phyloP scores from a whole-genome alignment of 2,797 vertebrate genomes.

The Mallotus villosus region DNA sequence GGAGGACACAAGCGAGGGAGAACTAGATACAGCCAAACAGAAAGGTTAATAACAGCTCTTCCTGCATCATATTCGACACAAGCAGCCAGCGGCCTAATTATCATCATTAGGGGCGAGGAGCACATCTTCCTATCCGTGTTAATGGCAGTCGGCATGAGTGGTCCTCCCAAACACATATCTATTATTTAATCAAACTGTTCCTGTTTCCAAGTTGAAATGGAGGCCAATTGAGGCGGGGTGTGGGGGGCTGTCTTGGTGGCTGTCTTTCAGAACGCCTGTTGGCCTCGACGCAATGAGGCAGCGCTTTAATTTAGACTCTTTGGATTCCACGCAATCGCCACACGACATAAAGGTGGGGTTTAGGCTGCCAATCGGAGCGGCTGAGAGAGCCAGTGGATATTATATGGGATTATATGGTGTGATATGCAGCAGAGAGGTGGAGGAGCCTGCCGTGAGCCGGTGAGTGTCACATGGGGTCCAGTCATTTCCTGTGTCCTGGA shows the following conservation, averaged over 20 bases:
- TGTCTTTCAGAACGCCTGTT: slow-evolving; percentile 59
- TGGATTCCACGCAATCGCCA: slow-evolving; percentile 70
- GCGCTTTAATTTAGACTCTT: slow-evolving; percentile 75
- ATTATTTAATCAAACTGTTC: slow-evolving; percentile 99
- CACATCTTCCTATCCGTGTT: slow-evolving; percentile 94
- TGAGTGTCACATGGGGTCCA: not conserved
- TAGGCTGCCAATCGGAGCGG: slow-evolving; percentile 71
- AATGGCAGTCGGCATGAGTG: slow-evolving; percentile 89
- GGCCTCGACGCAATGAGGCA: slow-evolving; percentile 71
- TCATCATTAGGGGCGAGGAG: slow-evolving; percentile 93
- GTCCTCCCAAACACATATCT: slow-evolving; percentile 91
- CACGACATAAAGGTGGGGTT: slow-evolving; percentile 75
- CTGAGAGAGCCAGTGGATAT: slow-evolving; percentile 66
- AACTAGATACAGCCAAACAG: slow-evolving; percentile 67
- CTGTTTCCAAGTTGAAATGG: slow-evolving; percentile 67
- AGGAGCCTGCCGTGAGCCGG: slow-evolving; percentile 39
- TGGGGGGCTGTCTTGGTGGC: slow-evolving; percentile 81
- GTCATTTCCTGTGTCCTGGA: slow-evolving; percentile 19
- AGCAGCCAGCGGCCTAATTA: slow-evolving; percentile 88
- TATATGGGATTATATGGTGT: slow-evolving; percentile 65
- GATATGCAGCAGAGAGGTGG: slow-evolving; percentile 35
- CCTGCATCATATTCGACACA: slow-evolving; percentile 92
- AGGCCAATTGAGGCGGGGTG: slow-evolving; percentile 72
- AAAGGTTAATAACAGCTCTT: slow-evolving; percentile 96
- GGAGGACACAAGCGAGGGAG: slow-evolving; percentile 58